These are phyloP conservation scores for Saturnia pavonia DNA, from an alignment of 2,888 invertebrate species.

Conservation along the genomic window DNA sequence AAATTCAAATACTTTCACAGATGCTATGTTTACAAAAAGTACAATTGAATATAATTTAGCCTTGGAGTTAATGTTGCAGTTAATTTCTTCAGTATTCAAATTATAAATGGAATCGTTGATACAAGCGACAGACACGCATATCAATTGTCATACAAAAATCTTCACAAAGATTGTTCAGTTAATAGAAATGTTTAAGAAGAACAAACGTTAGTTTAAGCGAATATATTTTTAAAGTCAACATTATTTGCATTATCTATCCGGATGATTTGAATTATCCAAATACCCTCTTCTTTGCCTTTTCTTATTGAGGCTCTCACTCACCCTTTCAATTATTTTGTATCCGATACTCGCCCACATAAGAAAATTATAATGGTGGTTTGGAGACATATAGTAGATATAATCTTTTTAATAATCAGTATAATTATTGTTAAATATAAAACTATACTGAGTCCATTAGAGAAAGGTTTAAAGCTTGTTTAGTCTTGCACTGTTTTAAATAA, in stretches of 20 bases:
- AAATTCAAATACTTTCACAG: too few species aligned
- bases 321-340: too few species aligned
- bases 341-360: too few species aligned
- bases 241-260: neutral
- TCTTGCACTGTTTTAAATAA: neutral
- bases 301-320: neutral
- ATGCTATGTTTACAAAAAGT: too few species aligned
- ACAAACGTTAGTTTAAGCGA: neutral
- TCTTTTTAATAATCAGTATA: conserved; percentile 11
- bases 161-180: neutral
- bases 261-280: neutral
- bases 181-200: neutral
- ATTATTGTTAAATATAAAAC: neutral
- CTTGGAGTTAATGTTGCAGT: neutral
- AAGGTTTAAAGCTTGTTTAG: neutral
- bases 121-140: neutral
- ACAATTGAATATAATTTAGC: neutral
- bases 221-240: neutral
- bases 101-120: neutral
- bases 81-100: neutral
- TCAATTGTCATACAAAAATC: too few species aligned
- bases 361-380: conserved; percentile 4
- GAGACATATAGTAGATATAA: neutral
- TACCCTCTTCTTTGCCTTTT: neutral
- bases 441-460: conserved; percentile 8